Evolutionary conservation across 2,113 vertebrate genomes (phyloP).

Genomic region (Camelus dromedarius): DNA sequence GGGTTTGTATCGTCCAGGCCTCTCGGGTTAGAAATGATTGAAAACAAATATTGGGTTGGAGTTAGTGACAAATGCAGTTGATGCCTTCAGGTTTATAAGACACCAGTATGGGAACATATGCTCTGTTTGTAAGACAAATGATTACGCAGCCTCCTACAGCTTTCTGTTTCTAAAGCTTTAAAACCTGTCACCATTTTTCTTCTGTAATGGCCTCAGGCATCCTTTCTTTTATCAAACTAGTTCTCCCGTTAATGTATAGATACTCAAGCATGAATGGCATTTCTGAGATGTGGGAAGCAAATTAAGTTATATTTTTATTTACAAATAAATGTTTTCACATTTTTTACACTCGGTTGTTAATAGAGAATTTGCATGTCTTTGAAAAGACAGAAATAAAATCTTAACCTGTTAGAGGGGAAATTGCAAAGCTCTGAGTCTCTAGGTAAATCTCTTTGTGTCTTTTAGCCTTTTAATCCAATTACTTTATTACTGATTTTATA

Average conservation of each 20-base stretch:
- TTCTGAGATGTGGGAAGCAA: not conserved
- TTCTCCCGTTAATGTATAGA: not conserved
- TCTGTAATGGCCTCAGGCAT: slow-evolving; percentile 7
- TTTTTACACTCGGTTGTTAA: not conserved
- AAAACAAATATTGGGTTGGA: slow-evolving; percentile 86
- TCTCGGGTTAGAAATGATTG: slow-evolving; percentile 88
- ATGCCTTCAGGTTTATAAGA: slow-evolving; percentile 85
- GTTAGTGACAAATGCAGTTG: slow-evolving; percentile 83
- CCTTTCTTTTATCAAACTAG: slow-evolving; percentile 12
- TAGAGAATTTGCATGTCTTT: slow-evolving; percentile 32
- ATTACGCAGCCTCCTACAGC: slow-evolving; percentile 71
- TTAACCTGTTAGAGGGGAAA: not conserved
- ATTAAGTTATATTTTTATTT: slow-evolving; percentile 42
- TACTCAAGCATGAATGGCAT: not conserved
- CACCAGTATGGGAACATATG: slow-evolving; percentile 74
- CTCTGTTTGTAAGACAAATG: slow-evolving; percentile 84
- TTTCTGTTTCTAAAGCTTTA: slow-evolving; percentile 76
- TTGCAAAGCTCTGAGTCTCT: not conserved
- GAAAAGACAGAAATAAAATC: not conserved
- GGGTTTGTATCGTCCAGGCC: slow-evolving; percentile 81
- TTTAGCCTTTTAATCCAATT: not conserved
- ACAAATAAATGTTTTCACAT: slow-evolving; percentile 38
- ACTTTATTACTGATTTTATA: slow-evolving; percentile 20
- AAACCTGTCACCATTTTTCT: slow-evolving; percentile 37
- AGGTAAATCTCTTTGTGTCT: not conserved